A percentile compares a stretch with the other conserved stretches of the same genome.
Evolutionary conservation across 1,140 invertebrate genomes (phyloP).

Genomic region (Octopus sinensis): DNA sequence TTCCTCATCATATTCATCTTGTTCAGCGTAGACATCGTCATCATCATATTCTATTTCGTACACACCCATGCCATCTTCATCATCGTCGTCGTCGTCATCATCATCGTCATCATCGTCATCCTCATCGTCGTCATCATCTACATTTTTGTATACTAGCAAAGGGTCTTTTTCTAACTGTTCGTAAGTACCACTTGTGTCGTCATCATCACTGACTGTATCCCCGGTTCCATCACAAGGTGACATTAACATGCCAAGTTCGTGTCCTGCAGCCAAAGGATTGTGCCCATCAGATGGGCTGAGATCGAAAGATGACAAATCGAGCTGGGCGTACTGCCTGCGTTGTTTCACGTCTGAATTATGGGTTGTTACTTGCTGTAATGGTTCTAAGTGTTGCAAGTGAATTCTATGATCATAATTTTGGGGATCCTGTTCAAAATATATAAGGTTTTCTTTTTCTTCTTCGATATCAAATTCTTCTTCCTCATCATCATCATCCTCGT

Average conservation of each 20-base stretch:
- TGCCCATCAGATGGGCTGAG: conserved; percentile 15
- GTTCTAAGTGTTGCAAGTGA: conserved; percentile 14
- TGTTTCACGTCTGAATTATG: background rate
- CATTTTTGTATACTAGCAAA: background rate
- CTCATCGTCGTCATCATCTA: background rate
- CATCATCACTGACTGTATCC: background rate
- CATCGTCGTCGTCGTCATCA: background rate
- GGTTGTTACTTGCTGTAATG: background rate
- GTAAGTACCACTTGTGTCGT: conserved; percentile 12
- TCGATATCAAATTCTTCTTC: conserved; percentile 19
- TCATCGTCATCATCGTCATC: conserved; percentile 6
- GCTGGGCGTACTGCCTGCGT: conserved; percentile 25
- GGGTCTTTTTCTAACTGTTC: conserved; percentile 8
- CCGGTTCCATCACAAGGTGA: background rate
- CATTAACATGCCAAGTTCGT: background rate
- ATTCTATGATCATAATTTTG: conserved; percentile 19
- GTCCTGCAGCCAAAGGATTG: background rate
- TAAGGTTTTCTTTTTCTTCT: conserved; percentile 5
- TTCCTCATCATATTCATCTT: conserved; percentile 6
- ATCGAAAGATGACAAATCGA: conserved; percentile 15
- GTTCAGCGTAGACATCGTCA: background rate
- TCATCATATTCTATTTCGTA: conserved; percentile 1
- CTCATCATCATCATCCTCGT: background rate
- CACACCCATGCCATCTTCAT: conserved; percentile 9
- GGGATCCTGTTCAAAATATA: conserved; percentile 26